phyloP scores from a whole-genome alignment of 2,888 invertebrate genomes.

The Athalia cordata region DNA sequence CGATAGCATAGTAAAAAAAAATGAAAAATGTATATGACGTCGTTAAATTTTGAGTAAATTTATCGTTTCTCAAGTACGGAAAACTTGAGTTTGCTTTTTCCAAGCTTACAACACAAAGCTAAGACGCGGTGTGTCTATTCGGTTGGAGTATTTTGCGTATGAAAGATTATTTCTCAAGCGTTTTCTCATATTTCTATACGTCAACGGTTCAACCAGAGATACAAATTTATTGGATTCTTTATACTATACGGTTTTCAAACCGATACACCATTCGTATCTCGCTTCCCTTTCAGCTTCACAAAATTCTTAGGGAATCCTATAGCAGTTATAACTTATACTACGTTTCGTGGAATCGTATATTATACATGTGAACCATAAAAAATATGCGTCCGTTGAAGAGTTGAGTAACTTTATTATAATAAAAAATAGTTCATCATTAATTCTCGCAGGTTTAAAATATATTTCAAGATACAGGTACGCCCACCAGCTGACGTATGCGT shows the following conservation, averaged over 20 bases:
- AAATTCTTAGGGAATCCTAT: not conserved
- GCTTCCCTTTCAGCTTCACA: not conserved
- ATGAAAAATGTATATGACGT: too few species aligned
- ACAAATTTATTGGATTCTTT: conserved; percentile 1
- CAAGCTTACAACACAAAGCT: not conserved
- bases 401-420: too few species aligned
- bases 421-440: too few species aligned
- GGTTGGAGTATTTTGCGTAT: not conserved
- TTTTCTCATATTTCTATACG: not conserved
- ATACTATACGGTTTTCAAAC: not conserved
- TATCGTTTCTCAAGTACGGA: not conserved
- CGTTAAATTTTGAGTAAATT: too few species aligned
- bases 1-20: too few species aligned
- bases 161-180: not conserved
- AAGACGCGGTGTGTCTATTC: conserved; percentile 12
- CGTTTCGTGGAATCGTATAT: too few species aligned
- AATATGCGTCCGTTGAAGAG: too few species aligned
- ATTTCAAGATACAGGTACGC: too few species aligned
- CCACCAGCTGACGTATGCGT: not conserved
- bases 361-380: too few species aligned
- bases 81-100: not conserved
- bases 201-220: not conserved
- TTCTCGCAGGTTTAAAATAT: too few species aligned
- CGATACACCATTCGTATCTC: not conserved
- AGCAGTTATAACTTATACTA: too few species aligned